phyloP scores from a whole-genome alignment of 2,888 invertebrate genomes.

The Drosophila anceps region DNA sequence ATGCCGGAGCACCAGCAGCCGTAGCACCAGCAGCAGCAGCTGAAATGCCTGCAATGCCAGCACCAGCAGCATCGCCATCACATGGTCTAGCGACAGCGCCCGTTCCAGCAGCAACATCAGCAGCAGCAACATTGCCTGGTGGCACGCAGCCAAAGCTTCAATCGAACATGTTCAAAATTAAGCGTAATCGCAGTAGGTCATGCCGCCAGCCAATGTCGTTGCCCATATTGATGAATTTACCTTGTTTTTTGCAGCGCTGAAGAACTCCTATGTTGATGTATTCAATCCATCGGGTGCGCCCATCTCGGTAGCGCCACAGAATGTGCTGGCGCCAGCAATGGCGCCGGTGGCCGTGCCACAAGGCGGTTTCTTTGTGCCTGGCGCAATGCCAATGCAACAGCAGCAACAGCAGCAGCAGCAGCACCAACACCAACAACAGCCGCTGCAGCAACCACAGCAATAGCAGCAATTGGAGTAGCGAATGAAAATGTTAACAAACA shows the following conservation, averaged over 20 bases:
- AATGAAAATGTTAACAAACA: constrained; percentile 21
- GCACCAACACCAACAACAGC: background rate
- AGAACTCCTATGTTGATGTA: constrained; percentile 95
- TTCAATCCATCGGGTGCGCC: constrained; percentile 90
- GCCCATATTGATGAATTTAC: background rate
- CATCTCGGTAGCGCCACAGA: constrained; percentile 81
- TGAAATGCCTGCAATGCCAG: constrained; percentile 9
- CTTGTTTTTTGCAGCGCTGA: constrained; percentile 88
- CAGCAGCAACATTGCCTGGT: constrained; percentile 25
- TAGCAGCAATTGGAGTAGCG: constrained; percentile 17
- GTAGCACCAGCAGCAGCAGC: constrained; percentile 30
- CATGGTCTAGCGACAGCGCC: constrained; percentile 13
- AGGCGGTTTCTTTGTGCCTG: constrained; percentile 84
- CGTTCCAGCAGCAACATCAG: constrained; percentile 32
- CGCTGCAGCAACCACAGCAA: constrained; percentile 41
- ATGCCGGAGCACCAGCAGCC: constrained; percentile 23
- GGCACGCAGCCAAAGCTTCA: constrained; percentile 83
- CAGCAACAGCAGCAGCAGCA: constrained; percentile 62
- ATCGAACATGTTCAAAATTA: constrained; percentile 92
- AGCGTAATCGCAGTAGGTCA: constrained; percentile 90
- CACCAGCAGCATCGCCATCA: constrained; percentile 29
- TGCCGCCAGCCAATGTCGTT: background rate
- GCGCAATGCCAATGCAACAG: constrained; percentile 57
- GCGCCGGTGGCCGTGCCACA: constrained; percentile 84
- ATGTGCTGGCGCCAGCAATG: constrained; percentile 84